Conservation (phyloP, 2,888 invertebrate species). For the Drosophila aldrichi region DNA sequence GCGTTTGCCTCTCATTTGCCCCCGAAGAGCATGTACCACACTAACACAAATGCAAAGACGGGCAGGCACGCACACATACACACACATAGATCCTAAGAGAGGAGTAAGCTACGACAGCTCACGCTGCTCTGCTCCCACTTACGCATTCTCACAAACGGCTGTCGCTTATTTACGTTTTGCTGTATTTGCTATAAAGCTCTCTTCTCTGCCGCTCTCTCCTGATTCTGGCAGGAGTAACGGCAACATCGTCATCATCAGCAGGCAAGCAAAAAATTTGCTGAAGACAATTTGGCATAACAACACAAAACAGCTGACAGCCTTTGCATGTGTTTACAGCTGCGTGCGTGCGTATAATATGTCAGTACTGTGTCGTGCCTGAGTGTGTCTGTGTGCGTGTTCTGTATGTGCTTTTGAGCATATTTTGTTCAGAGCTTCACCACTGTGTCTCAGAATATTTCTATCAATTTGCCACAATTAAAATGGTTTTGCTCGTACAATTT, state of each 20-base stretch:
- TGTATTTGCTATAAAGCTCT: slow-evolving; percentile 24
- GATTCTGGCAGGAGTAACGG: slow-evolving; percentile 7
- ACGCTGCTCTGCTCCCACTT: slow-evolving; percentile 8
- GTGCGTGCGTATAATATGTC: slow-evolving; percentile 3
- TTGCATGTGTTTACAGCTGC: slow-evolving; percentile 34
- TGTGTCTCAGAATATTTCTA: slow-evolving; percentile 12
- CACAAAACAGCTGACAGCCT: slow-evolving; percentile 74
- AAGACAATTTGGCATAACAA: slow-evolving; percentile 68
- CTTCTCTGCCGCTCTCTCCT: neutral
- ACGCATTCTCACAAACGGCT: slow-evolving; percentile 6
- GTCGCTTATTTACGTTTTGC: slow-evolving; percentile 47
- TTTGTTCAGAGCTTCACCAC: slow-evolving; percentile 13
- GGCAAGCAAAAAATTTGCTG: slow-evolving; percentile 40
- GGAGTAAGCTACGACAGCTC: slow-evolving; percentile 7
- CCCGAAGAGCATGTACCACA: slow-evolving; percentile 23
- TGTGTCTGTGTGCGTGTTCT: slow-evolving; percentile 3
- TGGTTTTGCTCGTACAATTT: slow-evolving; percentile 31
- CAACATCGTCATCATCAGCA: slow-evolving; percentile 26
- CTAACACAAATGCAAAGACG: slow-evolving; percentile 2
- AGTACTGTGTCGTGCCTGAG: neutral
- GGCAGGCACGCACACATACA: slow-evolving; percentile 9
- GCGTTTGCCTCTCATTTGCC: slow-evolving; percentile 42
- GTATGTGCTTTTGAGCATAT: slow-evolving; percentile 4
- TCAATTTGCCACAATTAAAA: slow-evolving; percentile 42
- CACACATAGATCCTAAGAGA: slow-evolving; percentile 19